Percentiles rank a stretch among this genome's conserved stretches.
Conservation (phyloP, 2,888 invertebrate genomes). For the Cephus rjabovi region DNA sequence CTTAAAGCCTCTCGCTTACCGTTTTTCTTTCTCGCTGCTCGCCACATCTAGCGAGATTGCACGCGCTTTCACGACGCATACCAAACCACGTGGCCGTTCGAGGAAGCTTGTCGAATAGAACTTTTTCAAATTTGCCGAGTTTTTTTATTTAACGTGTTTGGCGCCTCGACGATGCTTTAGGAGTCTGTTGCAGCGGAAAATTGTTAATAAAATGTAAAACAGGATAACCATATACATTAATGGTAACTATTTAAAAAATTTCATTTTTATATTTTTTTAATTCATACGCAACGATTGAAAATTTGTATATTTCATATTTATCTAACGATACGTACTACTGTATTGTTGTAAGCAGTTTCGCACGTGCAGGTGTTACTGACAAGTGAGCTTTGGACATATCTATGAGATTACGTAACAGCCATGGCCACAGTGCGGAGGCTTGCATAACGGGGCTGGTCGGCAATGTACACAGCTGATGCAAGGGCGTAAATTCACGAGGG, state of each 20-base stretch:
- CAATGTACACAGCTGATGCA: not conserved
- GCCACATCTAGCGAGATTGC: not conserved
- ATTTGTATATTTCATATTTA: not conserved
- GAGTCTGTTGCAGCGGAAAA: not conserved
- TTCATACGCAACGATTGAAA: not conserved
- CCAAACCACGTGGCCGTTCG: not conserved
- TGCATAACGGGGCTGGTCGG: not conserved
- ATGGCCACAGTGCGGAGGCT: not conserved
- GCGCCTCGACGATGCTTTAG: not conserved
- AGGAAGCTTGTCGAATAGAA: not conserved
- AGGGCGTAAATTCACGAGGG: not conserved
- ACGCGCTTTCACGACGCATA: not conserved
- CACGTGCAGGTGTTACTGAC: slow-evolving; percentile 4
- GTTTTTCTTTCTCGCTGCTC: not conserved
- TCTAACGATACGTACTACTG: not conserved
- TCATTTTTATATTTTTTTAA: not conserved
- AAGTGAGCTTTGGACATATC: not conserved
- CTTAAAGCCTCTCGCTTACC: not conserved
- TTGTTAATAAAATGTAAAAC: not conserved
- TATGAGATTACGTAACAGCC: slow-evolving; percentile 8
- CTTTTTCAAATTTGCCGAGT: not conserved
- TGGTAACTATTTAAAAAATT: not conserved
- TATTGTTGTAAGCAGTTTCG: not conserved
- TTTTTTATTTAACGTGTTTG: not conserved
- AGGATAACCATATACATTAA: not conserved